Base-by-base conservation (phyloP, 2,888 invertebrate genomes). In the Folsomia candida region DNA sequence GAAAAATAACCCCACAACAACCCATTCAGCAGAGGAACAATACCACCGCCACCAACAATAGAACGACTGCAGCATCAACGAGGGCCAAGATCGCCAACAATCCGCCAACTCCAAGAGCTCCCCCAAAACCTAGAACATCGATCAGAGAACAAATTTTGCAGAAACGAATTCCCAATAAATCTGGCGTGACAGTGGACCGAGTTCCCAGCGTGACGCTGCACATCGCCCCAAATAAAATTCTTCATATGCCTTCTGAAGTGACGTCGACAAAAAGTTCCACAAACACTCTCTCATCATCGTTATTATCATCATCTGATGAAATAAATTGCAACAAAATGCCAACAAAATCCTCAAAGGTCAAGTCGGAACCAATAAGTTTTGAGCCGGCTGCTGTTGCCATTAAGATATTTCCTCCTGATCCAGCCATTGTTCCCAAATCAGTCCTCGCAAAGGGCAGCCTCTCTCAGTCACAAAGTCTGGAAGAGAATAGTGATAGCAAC, bases 371-470 rank as follows among this genome's bases (percentile, higher is more conserved):
- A 24, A n/a, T n/a, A n/a, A 64, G 3, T 51, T 9, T 64, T 9
- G 64, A 74, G 29, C 71, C 74, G 11, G 71, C 74, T n/a, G 71
- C 74, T 14, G 71, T 73, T 2, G 71, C 70, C n/a, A 73, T 73
- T 22, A 73, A 69, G 58, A 69, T 73, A 1, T 73, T 73, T 59
- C 73, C 73, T 22, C 73, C 73, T 20, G 73, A 73, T 37, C 73
- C 73, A 0, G 68, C 68, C 14, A 71, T 73, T 6, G 68, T 73
- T 22, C 73, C 73, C 27, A 73, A 73, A 62, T 73, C 73, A 1
- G 67, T 57, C 6, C 57, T 37, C 14, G 14, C 37, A 37, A 37
- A 37, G 37, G 20, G 20, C 6, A 54, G 6, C 54, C 18, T 54
- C n/a, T 54, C 54, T 20, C 20, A 54, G 54, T 54, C 54, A 54